Conservation (phyloP, 2,888 invertebrate genomes). For the Melieria picta region DNA sequence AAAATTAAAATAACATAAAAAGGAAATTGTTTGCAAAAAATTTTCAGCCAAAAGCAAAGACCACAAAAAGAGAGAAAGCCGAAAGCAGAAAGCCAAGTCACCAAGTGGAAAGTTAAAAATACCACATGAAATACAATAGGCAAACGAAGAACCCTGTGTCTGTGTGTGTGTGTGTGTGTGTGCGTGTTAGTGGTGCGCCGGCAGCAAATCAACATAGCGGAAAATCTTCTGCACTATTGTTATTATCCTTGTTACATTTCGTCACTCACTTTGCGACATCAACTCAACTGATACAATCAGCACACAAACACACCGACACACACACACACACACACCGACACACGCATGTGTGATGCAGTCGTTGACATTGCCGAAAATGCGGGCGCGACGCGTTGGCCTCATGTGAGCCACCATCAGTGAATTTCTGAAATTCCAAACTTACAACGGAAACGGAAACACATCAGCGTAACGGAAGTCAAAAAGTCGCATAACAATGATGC, state of each 20-base stretch:
- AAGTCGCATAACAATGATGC: slow-evolving; percentile 60
- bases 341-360: slow-evolving; percentile 22
- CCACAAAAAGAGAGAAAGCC: slow-evolving; percentile 23
- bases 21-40: slow-evolving; percentile 64
- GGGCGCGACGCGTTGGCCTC: background rate
- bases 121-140: slow-evolving; percentile 11
- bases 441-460: slow-evolving; percentile 63
- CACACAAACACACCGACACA: slow-evolving; percentile 34
- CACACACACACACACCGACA: slow-evolving; percentile 4
- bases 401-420: slow-evolving; percentile 19
- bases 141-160: slow-evolving; percentile 30
- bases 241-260: slow-evolving; percentile 55
- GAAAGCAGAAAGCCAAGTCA: slow-evolving; percentile 5
- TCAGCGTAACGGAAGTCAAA: slow-evolving; percentile 64
- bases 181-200: slow-evolving; percentile 34
- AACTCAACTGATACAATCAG: slow-evolving; percentile 44
- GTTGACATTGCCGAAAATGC: background rate
- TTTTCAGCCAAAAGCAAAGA: slow-evolving; percentile 30
- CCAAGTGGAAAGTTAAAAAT: background rate
- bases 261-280: slow-evolving; percentile 49
- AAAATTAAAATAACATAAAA: slow-evolving; percentile 67
- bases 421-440: slow-evolving; percentile 54
- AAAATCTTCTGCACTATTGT: slow-evolving; percentile 55
- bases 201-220: slow-evolving; percentile 60
- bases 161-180: background rate